These are phyloP conservation scores for Cuculus canorus DNA, from an alignment of 2,797 vertebrate genomes.

Conservation along the genomic window DNA sequence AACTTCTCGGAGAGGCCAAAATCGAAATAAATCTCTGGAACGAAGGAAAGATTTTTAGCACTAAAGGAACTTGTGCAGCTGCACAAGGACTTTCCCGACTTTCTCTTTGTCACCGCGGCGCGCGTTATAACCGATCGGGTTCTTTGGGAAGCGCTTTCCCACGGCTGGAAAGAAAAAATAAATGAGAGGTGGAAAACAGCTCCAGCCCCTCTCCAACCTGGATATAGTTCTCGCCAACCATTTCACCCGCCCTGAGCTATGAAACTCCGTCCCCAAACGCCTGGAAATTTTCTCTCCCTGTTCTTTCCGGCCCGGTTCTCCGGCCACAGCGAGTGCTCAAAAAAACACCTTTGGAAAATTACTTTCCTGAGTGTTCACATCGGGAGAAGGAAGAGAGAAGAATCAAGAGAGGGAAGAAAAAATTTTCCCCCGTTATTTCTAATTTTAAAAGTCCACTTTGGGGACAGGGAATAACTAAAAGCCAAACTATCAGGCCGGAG, in stretches of 20 bases:
- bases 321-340: background rate
- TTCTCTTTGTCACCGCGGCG: slow-evolving; percentile 18
- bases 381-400: background rate
- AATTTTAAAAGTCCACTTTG: background rate
- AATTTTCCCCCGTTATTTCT: background rate
- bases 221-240: background rate
- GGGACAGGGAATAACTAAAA: background rate
- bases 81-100: slow-evolving; percentile 34
- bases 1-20: background rate
- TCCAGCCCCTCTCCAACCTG: background rate
- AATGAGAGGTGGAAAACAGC: background rate
- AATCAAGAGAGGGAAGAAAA: background rate
- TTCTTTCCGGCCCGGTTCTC: background rate
- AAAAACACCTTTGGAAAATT: background rate
- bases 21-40: background rate
- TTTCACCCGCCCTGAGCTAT: background rate
- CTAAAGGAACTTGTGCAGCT: slow-evolving; percentile 4
- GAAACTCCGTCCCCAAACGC: background rate
- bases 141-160: background rate
- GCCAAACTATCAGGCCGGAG: background rate
- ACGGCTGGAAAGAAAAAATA: background rate
- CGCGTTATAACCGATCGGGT: background rate
- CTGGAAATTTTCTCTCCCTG: background rate
- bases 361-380: background rate
- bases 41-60: background rate